Conservation (phyloP, 2,113 vertebrate genomes). For the Macrotis lagotis region DNA sequence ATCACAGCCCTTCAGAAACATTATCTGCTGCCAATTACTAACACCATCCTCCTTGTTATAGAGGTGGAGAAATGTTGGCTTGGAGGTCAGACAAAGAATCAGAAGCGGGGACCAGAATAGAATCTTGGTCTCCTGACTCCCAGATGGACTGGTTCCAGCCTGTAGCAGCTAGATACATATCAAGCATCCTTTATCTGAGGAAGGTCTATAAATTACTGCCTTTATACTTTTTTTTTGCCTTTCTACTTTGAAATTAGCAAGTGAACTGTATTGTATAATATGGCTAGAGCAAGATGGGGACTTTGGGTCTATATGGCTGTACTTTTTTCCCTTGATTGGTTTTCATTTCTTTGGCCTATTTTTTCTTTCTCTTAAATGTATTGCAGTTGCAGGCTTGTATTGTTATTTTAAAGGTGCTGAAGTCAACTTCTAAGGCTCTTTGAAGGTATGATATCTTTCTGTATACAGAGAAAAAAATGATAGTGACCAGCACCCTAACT, state of each 20-base stretch:
- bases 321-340: not conserved
- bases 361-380: not conserved
- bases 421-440: not conserved
- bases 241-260: not conserved
- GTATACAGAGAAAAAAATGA: not conserved
- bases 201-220: not conserved
- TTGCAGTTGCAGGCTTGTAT: not conserved
- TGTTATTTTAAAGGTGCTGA: not conserved
- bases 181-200: not conserved
- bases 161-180: not conserved
- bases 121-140: not conserved
- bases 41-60: slow-evolving; percentile 20
- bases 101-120: not conserved
- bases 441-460: not conserved
- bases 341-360: not conserved
- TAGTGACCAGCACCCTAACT: not conserved
- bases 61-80: not conserved
- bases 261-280: not conserved
- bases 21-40: slow-evolving; percentile 45
- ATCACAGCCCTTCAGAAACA: not conserved
- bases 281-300: not conserved
- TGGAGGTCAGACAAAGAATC: not conserved
- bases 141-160: not conserved
- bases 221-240: not conserved
- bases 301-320: not conserved